Conservation (phyloP, 2,888 invertebrate species). For the Cosmorhoe ocellata region DNA sequence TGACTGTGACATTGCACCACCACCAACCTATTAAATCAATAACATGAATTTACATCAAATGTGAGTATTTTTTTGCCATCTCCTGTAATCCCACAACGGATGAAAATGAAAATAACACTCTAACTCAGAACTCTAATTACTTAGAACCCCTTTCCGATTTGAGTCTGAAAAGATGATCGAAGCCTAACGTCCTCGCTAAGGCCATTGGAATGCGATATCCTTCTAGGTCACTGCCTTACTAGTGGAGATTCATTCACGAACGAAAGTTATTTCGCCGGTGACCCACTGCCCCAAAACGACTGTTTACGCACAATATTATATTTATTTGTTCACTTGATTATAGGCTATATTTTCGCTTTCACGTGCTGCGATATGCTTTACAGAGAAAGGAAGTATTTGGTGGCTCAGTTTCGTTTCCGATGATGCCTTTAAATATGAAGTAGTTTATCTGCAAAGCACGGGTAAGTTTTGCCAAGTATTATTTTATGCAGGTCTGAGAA, state of each 20-base stretch:
- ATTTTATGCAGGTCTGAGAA: too few species aligned
- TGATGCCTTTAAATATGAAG: not conserved
- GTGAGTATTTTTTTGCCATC: too few species aligned
- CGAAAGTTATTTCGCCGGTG: conserved; percentile 68
- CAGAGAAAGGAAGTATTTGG: conserved; percentile 20
- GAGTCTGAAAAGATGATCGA: not conserved
- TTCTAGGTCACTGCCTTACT: conserved; percentile 63
- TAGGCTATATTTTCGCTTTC: conserved; percentile 33
- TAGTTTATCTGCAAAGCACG: too few species aligned
- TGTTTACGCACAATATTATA: conserved; percentile 51
- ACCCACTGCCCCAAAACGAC: conserved; percentile 59
- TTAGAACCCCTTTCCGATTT: too few species aligned
- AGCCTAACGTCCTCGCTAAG: conserved; percentile 26
- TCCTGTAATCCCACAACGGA: too few species aligned
- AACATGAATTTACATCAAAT: not conserved
- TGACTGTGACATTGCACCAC: conserved; percentile 54
- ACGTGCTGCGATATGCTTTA: conserved; percentile 20
- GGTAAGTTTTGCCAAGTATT: too few species aligned
- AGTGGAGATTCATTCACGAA: conserved; percentile 56
- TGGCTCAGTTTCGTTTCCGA: conserved; percentile 1
- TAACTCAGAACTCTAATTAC: too few species aligned
- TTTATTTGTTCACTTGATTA: conserved; percentile 50
- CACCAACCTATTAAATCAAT: conserved; percentile 27
- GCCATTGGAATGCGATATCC: conserved; percentile 65
- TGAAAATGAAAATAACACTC: too few species aligned